These are phyloP conservation scores for Lota lota DNA, from an alignment of 2,113 vertebrate species.

Conservation along the genomic window DNA sequence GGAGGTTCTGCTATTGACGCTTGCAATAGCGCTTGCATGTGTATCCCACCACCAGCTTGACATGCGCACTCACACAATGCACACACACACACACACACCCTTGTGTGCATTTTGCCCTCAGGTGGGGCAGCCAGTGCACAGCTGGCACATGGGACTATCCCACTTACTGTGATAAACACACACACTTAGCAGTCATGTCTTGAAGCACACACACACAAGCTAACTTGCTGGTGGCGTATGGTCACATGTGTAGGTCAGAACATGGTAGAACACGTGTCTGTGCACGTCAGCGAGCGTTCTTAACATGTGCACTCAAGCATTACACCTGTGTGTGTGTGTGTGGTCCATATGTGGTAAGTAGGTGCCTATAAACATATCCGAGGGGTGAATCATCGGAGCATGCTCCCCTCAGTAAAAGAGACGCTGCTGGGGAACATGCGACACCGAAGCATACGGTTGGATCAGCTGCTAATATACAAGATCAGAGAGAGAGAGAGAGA, in stretches of 20 bases:
- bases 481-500: too few species aligned
- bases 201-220: constrained; percentile 12
- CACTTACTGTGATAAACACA: constrained; percentile 39
- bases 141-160: constrained; percentile 44
- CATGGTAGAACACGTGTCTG: constrained; percentile 23
- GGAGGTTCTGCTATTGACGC: constrained; percentile 37
- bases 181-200: background rate
- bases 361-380: constrained; percentile 1
- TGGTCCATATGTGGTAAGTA: background rate
- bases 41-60: constrained; percentile 14
- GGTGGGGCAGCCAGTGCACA: constrained; percentile 33
- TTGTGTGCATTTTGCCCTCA: constrained; percentile 47
- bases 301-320: constrained; percentile 11
- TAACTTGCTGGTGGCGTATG: constrained; percentile 20
- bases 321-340: background rate
- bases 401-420: constrained; percentile 3
- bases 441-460: constrained; percentile 15
- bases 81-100: background rate
- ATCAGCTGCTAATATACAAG: constrained; percentile 17
- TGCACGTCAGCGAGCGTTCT: constrained; percentile 19
- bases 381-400: constrained; percentile 1
- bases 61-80: too few species aligned
- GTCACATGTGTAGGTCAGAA: constrained; percentile 44
- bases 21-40: constrained; percentile 54
- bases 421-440: constrained; percentile 14